A percentile compares a stretch with the other conserved stretches of the same genome.
Conservation (phyloP, 2,113 vertebrate genomes). For the Crocuta crocuta region DNA sequence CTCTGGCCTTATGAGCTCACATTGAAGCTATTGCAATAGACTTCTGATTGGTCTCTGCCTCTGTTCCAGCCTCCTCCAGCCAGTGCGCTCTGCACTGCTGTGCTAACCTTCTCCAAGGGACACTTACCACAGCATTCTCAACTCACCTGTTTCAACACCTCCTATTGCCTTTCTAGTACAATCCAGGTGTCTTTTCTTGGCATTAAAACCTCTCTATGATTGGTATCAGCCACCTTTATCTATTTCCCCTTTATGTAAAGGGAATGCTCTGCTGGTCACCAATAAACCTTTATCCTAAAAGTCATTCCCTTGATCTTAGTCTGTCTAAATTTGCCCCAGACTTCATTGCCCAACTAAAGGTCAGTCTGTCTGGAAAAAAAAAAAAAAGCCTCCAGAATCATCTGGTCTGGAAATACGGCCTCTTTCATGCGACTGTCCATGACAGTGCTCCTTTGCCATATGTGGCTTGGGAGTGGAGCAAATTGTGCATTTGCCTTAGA, state of each 20-base stretch:
- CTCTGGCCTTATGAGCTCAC: neutral
- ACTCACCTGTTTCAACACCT: neutral
- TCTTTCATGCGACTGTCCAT: neutral
- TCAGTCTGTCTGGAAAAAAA: neutral
- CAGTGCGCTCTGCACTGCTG: neutral
- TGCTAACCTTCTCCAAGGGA: neutral
- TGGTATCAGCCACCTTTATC: neutral
- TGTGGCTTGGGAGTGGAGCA: neutral
- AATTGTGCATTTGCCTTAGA: neutral
- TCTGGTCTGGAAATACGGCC: neutral
- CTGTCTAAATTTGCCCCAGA: neutral
- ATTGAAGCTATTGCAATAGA: neutral
- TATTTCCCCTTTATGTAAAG: neutral
- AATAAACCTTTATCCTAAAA: neutral
- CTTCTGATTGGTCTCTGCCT: neutral
- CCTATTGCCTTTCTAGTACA: neutral
- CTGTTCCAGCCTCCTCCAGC: neutral
- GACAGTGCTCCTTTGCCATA: fast-evolving
- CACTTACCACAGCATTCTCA: neutral
- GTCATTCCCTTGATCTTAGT: neutral
- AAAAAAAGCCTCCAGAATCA: neutral
- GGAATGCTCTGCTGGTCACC: neutral
- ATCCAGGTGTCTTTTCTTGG: neutral
- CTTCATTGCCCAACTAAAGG: neutral
- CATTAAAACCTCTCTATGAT: neutral